Conservation (phyloP, 2,113 vertebrate species). For the Phainopepla nitens region DNA sequence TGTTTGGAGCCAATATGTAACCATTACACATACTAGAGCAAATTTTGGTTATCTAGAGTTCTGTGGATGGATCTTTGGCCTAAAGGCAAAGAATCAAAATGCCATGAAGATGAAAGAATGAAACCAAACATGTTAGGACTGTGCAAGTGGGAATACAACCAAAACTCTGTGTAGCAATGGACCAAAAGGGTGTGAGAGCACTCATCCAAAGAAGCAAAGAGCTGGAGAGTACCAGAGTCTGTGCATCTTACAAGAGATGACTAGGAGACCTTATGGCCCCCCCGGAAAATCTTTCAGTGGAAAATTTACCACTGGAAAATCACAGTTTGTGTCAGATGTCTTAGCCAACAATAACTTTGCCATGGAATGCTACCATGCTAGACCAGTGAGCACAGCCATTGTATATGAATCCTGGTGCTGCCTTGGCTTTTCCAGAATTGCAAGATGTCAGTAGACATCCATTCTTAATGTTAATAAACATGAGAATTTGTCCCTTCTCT, state of each 20-base stretch:
- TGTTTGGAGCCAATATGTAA: not conserved
- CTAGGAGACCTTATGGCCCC: not conserved
- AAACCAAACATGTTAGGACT: not conserved
- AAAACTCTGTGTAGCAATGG: not conserved
- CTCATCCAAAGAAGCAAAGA: not conserved
- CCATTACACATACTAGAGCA: not conserved
- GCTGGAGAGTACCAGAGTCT: not conserved
- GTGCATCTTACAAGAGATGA: not conserved
- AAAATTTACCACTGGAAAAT: not conserved
- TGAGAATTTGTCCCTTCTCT: not conserved
- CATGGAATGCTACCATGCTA: not conserved
- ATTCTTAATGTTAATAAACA: not conserved
- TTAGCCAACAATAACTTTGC: not conserved
- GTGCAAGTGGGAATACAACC: not conserved
- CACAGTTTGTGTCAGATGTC: not conserved
- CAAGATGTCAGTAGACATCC: not conserved
- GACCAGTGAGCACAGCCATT: not conserved
- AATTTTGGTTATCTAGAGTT: not conserved
- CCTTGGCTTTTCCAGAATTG: not conserved
- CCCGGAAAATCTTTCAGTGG: no score
- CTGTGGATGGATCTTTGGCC: not conserved
- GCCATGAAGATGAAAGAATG: not conserved
- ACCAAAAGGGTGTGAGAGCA: not conserved
- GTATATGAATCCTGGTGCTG: not conserved
- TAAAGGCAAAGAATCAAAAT: not conserved